Evolutionary conservation across 1,140 invertebrate genomes (phyloP).

Genomic region (Octopus sinensis): DNA sequence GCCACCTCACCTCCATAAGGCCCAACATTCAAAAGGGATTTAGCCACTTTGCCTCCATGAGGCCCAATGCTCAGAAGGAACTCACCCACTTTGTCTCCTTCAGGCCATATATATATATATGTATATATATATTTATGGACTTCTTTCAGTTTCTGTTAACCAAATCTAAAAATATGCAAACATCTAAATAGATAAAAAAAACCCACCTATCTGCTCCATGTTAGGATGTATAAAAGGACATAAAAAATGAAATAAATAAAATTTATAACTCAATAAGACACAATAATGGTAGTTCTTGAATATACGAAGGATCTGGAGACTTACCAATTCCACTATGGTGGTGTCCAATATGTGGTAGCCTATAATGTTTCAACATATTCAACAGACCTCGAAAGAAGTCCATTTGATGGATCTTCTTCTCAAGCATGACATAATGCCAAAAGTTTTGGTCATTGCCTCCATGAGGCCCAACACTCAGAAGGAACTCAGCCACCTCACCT

Average conservation of each 20-base stretch:
- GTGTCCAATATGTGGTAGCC: conserved; percentile 48
- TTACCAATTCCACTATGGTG: conserved; percentile 60
- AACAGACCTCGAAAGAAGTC: conserved; percentile 37
- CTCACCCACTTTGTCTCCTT: no score
- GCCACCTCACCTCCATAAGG: no score
- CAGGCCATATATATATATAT: not conserved
- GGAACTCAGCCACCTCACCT: not conserved
- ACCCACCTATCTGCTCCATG: not conserved
- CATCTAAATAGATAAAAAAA: not conserved
- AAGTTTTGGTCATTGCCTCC: not conserved
- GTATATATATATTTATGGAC: not conserved
- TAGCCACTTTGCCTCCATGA: no score
- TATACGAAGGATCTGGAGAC: not conserved
- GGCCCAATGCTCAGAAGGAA: no score
- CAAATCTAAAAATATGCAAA: not conserved
- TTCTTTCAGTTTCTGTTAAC: not conserved
- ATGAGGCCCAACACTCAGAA: not conserved
- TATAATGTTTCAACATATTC: conserved; percentile 49
- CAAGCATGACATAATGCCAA: not conserved
- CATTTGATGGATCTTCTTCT: not conserved
- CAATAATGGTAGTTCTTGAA: not conserved
- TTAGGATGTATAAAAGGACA: not conserved
- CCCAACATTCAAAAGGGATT: no score
- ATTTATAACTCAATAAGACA: not conserved
- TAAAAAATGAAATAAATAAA: not conserved